phyloP scores from a whole-genome alignment of 2,797 vertebrate species.

The Chelidonichthys spinosus region DNA sequence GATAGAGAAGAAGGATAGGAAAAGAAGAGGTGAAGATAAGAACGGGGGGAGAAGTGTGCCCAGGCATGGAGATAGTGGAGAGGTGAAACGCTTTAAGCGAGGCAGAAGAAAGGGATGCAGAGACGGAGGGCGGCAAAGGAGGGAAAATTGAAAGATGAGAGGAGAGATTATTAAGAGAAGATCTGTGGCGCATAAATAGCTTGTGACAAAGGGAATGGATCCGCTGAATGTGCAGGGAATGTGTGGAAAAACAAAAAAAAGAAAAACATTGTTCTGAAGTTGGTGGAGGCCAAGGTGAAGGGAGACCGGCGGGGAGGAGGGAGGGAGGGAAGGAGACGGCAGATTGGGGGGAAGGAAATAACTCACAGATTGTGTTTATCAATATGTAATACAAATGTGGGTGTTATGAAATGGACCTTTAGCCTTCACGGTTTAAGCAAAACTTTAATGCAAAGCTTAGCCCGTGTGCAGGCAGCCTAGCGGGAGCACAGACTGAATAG shows the following conservation, averaged over 20 bases:
- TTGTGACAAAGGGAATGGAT: slow-evolving; percentile 58
- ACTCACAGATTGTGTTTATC: slow-evolving; percentile 73
- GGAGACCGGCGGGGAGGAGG: slow-evolving; percentile 1
- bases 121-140: slow-evolving; percentile 65
- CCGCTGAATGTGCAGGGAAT: slow-evolving; percentile 22
- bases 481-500: slow-evolving; percentile 62
- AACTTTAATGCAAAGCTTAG: slow-evolving; percentile 71
- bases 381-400: slow-evolving; percentile 71
- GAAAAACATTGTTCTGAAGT: slow-evolving; percentile 50
- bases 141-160: slow-evolving; percentile 82
- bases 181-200: slow-evolving; percentile 73
- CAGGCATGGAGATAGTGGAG: slow-evolving; percentile 70
- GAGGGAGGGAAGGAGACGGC: slow-evolving; percentile 17
- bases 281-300: slow-evolving; percentile 58
- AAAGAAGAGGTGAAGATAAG: slow-evolving; percentile 73
- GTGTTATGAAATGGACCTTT: slow-evolving; percentile 55
- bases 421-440: slow-evolving; percentile 70
- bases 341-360: slow-evolving; percentile 47
- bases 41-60: slow-evolving; percentile 41
- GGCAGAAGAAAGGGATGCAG: slow-evolving; percentile 62
- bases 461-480: slow-evolving; percentile 47
- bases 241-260: background rate
- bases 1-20: slow-evolving; percentile 65
- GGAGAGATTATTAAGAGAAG: slow-evolving; percentile 77
- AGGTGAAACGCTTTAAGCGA: slow-evolving; percentile 72